Evolutionary conservation across 1,140 invertebrate species (phyloP), one percentile per base, ranked within the genome.

Genomic region (Wiebesia pumilae): DNA sequence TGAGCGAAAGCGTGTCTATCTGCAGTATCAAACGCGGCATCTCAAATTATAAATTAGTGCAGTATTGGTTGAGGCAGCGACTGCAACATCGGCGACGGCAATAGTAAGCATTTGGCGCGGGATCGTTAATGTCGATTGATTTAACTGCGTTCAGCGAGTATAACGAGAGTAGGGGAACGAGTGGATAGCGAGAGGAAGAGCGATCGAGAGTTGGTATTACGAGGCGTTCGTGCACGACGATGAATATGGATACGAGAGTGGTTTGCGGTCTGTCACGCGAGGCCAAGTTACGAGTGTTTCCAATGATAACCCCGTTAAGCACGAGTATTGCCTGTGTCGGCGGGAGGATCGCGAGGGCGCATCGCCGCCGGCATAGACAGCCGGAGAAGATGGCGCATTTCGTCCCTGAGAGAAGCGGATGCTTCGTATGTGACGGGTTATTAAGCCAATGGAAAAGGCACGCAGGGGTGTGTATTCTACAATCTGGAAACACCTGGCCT

Each of bases 251-350:
- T 85, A 16, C n/a, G 30, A 6, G 24, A 14, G 58, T 47, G 54
- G 10, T n/a, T 21, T 24, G 79, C 89, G 90, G 89, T 90, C 90
- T 91, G 90, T 90, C 90, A 91, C 88, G 86, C 88, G 88, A 89
- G 85, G 85, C 87, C 86, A 89, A 90, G 90, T 91, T 91, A 91
- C 90, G 88, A 89, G 88, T 88, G 87, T 87, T 90, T 88, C 87
- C 90, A 87, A 91, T 90, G 90, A 91, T 91, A 90, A 90, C 89
- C 85, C 89, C 90, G 90, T 91, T 91, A 91, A 91, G 87, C 90
- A 87, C 84, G 88, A 87, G 85, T 83, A 80, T 88, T 83, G 58
- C 43, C 69, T 35, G 30, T 21, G 81, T 54, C 47, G 83, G 21
- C 54, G 43, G 51, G 83, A 86, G 62, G 35, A 54, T 81, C 33